Evolutionary conservation across 1,140 invertebrate species (phyloP), one percentile per base, ranked within the genome.

Genomic region (Medauroidea extradentata): DNA sequence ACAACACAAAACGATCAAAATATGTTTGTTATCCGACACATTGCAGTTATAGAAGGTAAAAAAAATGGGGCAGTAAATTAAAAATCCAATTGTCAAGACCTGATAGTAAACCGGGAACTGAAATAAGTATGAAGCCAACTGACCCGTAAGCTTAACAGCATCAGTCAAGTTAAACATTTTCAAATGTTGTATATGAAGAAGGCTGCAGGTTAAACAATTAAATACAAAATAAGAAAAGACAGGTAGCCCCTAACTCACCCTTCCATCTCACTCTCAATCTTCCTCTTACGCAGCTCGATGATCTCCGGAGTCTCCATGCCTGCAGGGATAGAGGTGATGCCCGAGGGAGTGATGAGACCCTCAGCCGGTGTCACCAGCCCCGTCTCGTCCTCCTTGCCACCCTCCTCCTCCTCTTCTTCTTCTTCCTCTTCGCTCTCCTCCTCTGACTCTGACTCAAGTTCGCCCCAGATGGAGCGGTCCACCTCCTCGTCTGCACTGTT

Each of bases 301-400:
- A 94, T 94, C 70, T 99, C 96, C 1, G 97, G 97, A 0, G 96
- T 99, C 78, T 99, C 96, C 68, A 98, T 82, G 51, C 97, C 97
- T 46, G 92, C 88, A 18, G 95, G 94, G 53, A 99, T 89, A 43
- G 94, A 96, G 25, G 93, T 89, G 54, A 98, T 87, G 25, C 97
- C 97, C 65, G 93, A 94, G 0, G 97, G 97, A 21, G 96, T 99
- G 1, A 93, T 89, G 38, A 99, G 76, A 4, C 94, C 95, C 75
- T 94, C 91, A 9, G 90, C 91, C 2, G 86, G 86, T 11, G 88
- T 91, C 0, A 89, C 85, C 52, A 91, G 71, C 2, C 89, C 89
- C 56, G 83, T 87, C 14, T 87, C 86, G 5, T 11, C 75, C 78
- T 57, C 62, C 50, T 65, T 81, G 86, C 41, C 84, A 44, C 85